Evolutionary conservation across 2,113 vertebrate species (phyloP).

Genomic region (Embiotoca jacksoni): DNA sequence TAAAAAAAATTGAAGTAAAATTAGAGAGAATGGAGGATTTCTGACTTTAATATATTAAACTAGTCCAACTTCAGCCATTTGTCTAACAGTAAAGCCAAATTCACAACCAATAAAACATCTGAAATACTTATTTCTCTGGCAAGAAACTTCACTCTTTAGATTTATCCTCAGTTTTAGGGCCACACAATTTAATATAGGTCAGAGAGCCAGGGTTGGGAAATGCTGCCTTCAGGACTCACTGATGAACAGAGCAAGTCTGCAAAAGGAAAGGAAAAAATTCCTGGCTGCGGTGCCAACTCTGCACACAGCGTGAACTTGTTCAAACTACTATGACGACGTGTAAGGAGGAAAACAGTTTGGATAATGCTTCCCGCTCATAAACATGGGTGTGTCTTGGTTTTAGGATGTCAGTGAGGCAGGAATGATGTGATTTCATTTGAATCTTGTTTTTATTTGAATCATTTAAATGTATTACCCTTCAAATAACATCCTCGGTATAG

Average conservation of each 20-base stretch:
- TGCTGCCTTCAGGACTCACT: constrained; percentile 13
- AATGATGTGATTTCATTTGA: constrained; percentile 28
- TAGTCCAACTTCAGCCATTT: too few species aligned
- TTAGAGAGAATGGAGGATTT: neutral
- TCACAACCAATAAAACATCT: too few species aligned
- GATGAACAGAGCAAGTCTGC: constrained; percentile 54
- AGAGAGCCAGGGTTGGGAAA: constrained; percentile 19
- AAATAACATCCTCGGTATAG: too few species aligned
- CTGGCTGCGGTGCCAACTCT: constrained; percentile 50
- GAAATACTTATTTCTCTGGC: too few species aligned
- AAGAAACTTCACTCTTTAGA: neutral
- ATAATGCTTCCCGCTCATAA: constrained; percentile 27
- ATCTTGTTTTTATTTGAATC: constrained; percentile 26
- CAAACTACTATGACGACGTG: constrained; percentile 17
- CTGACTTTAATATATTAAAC: too few species aligned
- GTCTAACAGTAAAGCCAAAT: too few species aligned
- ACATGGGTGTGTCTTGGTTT: constrained; percentile 42
- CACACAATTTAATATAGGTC: constrained; percentile 1
- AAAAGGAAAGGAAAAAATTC: constrained; percentile 44
- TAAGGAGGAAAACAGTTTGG: constrained; percentile 5
- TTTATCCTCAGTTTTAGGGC: neutral
- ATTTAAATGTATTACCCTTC: neutral
- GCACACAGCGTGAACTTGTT: constrained; percentile 51
- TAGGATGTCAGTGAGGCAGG: neutral
- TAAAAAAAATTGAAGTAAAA: neutral